Evolutionary conservation across 23 tunicate genomes (phyloP).

Genomic region (Trididemnum nubilum): DNA sequence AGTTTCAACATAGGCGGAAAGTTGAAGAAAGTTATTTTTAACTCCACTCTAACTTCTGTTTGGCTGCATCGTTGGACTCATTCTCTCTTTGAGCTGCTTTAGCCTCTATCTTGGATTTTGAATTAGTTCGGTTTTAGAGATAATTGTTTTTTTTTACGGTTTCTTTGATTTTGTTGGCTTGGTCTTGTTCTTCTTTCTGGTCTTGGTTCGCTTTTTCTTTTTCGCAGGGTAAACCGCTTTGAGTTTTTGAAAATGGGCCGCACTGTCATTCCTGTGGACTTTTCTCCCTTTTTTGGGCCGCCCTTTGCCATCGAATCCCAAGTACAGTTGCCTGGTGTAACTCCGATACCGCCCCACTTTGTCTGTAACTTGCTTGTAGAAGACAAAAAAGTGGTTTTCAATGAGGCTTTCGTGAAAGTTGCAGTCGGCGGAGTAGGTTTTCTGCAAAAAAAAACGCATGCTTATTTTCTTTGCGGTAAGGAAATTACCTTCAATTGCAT

Average conservation of each 20-base stretch:
- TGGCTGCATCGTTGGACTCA: too few species aligned
- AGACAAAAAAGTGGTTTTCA: constrained; percentile 46
- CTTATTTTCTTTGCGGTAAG: neutral
- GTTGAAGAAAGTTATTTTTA: too few species aligned
- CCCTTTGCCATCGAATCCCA: constrained; percentile 64
- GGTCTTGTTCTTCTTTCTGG: neutral
- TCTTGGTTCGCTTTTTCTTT: neutral
- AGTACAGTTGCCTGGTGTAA: neutral
- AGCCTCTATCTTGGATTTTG: too few species aligned
- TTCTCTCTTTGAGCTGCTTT: too few species aligned
- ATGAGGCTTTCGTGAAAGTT: constrained; percentile 53
- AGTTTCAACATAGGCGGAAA: too few species aligned
- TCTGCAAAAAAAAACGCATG: constrained; percentile 30
- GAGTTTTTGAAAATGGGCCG: constrained; percentile 57
- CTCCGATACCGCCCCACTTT: neutral
- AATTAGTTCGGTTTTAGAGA: too few species aligned
- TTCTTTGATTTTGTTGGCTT: neutral
- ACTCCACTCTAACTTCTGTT: too few species aligned
- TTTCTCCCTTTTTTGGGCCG: constrained; percentile 45
- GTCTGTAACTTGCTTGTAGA: constrained; percentile 16
- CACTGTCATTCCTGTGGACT: constrained; percentile 47
- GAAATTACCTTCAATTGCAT: neutral
- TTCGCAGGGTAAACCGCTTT: constrained; percentile 17
- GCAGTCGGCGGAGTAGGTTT: constrained; percentile 52
- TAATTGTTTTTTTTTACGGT: neutral